Evolutionary conservation across 2,888 invertebrate species (phyloP).

Genomic region (Oxycera nigricornis): DNA sequence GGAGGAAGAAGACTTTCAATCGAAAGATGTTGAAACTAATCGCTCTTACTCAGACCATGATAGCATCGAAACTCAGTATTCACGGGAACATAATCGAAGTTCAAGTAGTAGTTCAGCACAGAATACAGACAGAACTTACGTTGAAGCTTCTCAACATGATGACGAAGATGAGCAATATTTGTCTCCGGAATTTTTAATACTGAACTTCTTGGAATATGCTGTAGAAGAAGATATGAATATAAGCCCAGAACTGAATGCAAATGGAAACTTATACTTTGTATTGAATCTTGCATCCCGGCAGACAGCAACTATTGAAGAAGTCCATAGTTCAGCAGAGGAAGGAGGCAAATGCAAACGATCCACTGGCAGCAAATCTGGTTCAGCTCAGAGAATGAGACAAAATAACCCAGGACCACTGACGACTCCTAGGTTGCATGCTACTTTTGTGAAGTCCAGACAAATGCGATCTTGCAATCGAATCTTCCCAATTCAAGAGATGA

Average conservation of each 20-base stretch:
- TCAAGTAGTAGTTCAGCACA: not conserved
- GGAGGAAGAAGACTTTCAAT: not conserved
- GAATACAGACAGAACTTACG: not conserved
- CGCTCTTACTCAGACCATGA: not conserved
- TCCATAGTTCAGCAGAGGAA: not conserved
- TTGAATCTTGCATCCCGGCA: conserved; percentile 2
- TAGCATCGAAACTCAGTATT: conserved; percentile 20
- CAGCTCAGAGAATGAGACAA: not conserved
- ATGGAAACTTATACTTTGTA: conserved; percentile 22
- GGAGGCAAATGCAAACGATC: not conserved
- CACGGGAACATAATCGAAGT: not conserved
- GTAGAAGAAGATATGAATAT: not conserved
- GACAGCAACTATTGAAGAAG: not conserved
- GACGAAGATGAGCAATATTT: not conserved
- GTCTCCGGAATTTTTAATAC: conserved; percentile 1
- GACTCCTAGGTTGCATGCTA: not conserved
- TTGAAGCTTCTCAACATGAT: not conserved
- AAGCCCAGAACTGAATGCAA: not conserved
- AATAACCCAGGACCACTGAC: not conserved
- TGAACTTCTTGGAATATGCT: conserved; percentile 2
- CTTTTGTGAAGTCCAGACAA: not conserved
- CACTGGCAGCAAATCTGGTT: not conserved
- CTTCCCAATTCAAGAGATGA: conserved; percentile 39
- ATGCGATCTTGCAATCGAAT: conserved; percentile 25
- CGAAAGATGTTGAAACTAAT: not conserved